These are phyloP conservation scores for Pagrus major DNA, from an alignment of 2,113 vertebrate genomes.

Conservation along the genomic window DNA sequence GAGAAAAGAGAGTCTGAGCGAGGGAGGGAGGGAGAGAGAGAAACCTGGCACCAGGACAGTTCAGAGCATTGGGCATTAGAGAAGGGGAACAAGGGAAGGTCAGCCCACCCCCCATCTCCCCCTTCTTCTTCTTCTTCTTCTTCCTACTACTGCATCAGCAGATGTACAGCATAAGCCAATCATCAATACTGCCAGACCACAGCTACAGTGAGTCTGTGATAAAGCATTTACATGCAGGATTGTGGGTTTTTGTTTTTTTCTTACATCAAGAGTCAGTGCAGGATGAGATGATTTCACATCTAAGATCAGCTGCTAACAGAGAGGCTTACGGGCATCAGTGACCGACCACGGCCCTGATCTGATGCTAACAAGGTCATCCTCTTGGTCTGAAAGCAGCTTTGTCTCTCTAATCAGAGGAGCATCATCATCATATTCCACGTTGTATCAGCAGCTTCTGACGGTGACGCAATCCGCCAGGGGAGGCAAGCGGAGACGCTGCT, in stretches of 20 bases:
- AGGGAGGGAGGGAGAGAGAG: slow-evolving; percentile 50
- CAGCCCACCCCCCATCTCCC: slow-evolving; percentile 40
- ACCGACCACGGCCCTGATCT: slow-evolving; percentile 43
- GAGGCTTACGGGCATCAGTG: slow-evolving; percentile 52
- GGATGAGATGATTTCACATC: slow-evolving; percentile 44
- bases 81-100: slow-evolving; percentile 76
- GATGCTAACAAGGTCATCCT: slow-evolving; percentile 66
- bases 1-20: slow-evolving; percentile 65
- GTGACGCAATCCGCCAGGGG: slow-evolving; percentile 43
- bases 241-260: background rate
- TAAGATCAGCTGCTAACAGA: slow-evolving; percentile 35
- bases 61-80: slow-evolving; percentile 66
- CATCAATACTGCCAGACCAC: slow-evolving; percentile 62
- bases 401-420: slow-evolving; percentile 56
- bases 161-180: slow-evolving; percentile 57
- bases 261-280: slow-evolving; percentile 25
- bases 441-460: slow-evolving; percentile 40
- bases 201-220: slow-evolving; percentile 55
- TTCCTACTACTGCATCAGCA: slow-evolving; percentile 66
- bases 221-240: slow-evolving; percentile 44
- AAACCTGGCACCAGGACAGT: slow-evolving; percentile 71
- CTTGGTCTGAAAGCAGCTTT: slow-evolving; percentile 72
- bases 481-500: slow-evolving; percentile 14
- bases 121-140: slow-evolving; percentile 5
- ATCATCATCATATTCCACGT: slow-evolving; percentile 54